phyloP scores from a whole-genome alignment of 2,113 vertebrate genomes.

The Tonatia bakeri region DNA sequence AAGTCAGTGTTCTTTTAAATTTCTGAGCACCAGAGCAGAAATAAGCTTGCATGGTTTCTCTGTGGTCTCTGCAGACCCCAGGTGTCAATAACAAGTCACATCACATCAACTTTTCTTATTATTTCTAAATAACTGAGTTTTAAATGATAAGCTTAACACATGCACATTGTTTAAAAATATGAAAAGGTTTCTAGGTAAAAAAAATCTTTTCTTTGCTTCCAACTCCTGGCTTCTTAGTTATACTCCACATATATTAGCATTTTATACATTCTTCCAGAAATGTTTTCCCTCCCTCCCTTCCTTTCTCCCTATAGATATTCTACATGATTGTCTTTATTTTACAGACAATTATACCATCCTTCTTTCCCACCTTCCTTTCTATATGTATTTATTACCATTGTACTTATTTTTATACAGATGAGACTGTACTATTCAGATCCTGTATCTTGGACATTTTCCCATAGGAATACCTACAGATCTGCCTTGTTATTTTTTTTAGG shows the following conservation, averaged over 20 bases:
- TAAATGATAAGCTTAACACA: neutral
- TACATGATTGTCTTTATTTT: constrained; percentile 4
- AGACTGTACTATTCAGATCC: neutral
- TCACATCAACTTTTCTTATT: neutral
- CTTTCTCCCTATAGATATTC: neutral
- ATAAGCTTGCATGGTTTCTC: neutral
- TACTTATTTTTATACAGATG: neutral
- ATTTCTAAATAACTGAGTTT: constrained; percentile 46
- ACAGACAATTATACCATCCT: neutral
- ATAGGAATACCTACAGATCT: neutral
- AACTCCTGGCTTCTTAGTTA: neutral
- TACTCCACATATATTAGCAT: neutral
- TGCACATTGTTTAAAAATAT: constrained; percentile 22
- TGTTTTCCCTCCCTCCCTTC: neutral
- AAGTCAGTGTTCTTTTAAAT: neutral
- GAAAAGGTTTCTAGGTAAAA: constrained; percentile 26
- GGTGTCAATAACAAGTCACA: constrained; percentile 26
- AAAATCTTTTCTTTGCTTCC: neutral
- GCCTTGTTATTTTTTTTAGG: neutral
- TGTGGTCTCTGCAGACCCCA: neutral
- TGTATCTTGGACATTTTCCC: neutral
- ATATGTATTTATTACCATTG: neutral
- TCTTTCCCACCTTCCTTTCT: neutral
- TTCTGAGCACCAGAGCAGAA: neutral
- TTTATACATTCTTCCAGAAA: constrained; percentile 30